phyloP scores from a whole-genome alignment of 2,888 invertebrate species.

The Fragum fragum region DNA sequence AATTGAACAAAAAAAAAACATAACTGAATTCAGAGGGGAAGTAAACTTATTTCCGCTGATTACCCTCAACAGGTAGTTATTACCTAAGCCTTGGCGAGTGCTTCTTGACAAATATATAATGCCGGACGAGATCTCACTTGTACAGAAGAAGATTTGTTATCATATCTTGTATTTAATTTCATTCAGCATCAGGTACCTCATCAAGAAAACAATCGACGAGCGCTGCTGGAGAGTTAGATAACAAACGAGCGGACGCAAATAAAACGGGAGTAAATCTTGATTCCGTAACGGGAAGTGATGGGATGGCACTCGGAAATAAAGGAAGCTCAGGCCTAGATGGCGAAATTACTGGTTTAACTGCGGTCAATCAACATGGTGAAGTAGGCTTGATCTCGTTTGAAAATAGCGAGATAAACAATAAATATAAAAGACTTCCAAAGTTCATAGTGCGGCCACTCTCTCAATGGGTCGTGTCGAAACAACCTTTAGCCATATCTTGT shows the following conservation, averaged over 20 bases:
- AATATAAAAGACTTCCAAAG: constrained; percentile 46
- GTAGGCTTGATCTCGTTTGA: not conserved
- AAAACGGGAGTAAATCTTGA: not conserved
- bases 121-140: too few species aligned
- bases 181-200: not conserved
- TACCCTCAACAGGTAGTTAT: too few species aligned
- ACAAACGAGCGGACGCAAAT: not conserved
- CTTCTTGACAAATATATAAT: too few species aligned
- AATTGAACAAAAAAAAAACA: too few species aligned
- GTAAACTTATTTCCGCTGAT: too few species aligned
- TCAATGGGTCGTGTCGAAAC: constrained; percentile 41
- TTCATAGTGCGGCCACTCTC: constrained; percentile 44
- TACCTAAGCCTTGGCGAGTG: too few species aligned
- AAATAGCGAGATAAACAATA: not conserved
- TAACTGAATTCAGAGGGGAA: too few species aligned
- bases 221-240: not conserved
- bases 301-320: not conserved
- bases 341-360: not conserved
- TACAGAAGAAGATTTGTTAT: too few species aligned
- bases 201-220: not conserved
- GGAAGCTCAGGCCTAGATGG: not conserved
- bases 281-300: not conserved
- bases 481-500: constrained; percentile 40
- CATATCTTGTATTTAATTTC: too few species aligned
- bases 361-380: not conserved